Conservation (phyloP, 2,888 invertebrate species). For the Koerneria pararmatus region DNA sequence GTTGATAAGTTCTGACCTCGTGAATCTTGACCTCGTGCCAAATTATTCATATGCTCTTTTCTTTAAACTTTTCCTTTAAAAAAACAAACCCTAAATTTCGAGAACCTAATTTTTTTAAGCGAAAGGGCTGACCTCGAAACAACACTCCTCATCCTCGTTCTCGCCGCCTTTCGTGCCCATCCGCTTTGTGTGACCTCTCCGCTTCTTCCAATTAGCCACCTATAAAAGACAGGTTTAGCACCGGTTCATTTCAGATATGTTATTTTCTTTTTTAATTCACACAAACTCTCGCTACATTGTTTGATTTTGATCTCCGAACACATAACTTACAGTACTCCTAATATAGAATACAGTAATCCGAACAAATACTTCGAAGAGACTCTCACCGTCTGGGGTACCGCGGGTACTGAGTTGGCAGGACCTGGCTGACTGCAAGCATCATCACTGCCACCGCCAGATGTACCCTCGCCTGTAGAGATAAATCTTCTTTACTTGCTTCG, state of each 20-base stretch:
- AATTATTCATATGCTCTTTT: too few relatives aligned
- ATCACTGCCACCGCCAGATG: slow-evolving; percentile 40
- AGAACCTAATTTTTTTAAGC: too few relatives aligned
- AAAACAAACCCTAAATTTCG: too few relatives aligned
- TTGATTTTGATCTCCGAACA: too few relatives aligned
- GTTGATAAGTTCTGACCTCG: too few relatives aligned
- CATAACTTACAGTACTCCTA: not conserved
- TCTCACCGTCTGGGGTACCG: slow-evolving; percentile 40
- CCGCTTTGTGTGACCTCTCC: slow-evolving; percentile 26
- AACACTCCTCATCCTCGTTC: slow-evolving; percentile 42
- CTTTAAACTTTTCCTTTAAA: too few relatives aligned
- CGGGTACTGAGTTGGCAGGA: slow-evolving; percentile 27
- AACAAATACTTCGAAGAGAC: slow-evolving; percentile 27
- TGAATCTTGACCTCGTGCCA: too few relatives aligned
- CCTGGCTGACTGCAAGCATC: slow-evolving; percentile 26
- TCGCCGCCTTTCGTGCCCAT: slow-evolving; percentile 34
- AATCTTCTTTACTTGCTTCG: slow-evolving; percentile 12
- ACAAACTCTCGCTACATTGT: too few relatives aligned
- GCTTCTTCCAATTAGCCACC: slow-evolving; percentile 6
- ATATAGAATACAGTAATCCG: not conserved
- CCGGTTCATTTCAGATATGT: too few relatives aligned
- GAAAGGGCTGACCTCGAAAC: slow-evolving; percentile 40
- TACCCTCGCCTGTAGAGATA: slow-evolving; percentile 16
- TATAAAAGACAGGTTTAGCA: too few relatives aligned
- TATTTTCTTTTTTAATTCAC: too few relatives aligned